Base-by-base conservation (phyloP, 1,140 invertebrate genomes). In the Euschistus heros region DNA sequence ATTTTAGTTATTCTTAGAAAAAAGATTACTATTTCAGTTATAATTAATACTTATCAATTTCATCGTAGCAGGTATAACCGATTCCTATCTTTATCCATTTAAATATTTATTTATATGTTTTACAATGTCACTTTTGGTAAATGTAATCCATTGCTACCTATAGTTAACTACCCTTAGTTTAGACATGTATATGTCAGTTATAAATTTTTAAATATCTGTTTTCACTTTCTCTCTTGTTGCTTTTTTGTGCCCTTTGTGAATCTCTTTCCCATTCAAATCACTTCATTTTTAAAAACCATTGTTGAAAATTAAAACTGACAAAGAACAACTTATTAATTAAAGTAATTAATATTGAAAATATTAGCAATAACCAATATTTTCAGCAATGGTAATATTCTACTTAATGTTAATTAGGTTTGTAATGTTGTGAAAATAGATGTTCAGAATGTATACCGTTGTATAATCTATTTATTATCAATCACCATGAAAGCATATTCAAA, bases 211-310 rank as follows among this genome's bases (percentile, higher is more conserved):
- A 63, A 33, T 47, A 50, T 63, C 24, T 63, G 55, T 59, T 59
- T 67, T 68, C 42, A 67, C 42, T 67, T 62, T 62, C 30, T 66
- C 65, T 70, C 67, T 74, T 79, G 81, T 80, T 81, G 84, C 85
- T 84, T 83, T 87, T 83, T 88, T 88, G 86, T 88, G 85, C 86
- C 86, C 86, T 84, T 73, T 79, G 78, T 80, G 76, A 79, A 79
- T 62, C 77, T 75, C 78, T 74, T 74, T 79, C 78, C 78, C 76
- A 76, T 64, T 67, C 66, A 46, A 55, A 8, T 63, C 62, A 67
- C 44, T 26, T 44, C 15, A 22, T 26, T 33, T 59, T 59, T 64
- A 20, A 26, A 50, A 64, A 22, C 46, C 46, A 64, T 64, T 54
- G 18, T 27, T 50, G 47, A 20, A 30, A 50, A 37, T 27, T 37